A percentile compares a stretch with the other conserved stretches of the same genome.
These are phyloP conservation scores for Netelia virgata DNA, from an alignment of 2,888 invertebrate genomes.

Conservation along the genomic window DNA sequence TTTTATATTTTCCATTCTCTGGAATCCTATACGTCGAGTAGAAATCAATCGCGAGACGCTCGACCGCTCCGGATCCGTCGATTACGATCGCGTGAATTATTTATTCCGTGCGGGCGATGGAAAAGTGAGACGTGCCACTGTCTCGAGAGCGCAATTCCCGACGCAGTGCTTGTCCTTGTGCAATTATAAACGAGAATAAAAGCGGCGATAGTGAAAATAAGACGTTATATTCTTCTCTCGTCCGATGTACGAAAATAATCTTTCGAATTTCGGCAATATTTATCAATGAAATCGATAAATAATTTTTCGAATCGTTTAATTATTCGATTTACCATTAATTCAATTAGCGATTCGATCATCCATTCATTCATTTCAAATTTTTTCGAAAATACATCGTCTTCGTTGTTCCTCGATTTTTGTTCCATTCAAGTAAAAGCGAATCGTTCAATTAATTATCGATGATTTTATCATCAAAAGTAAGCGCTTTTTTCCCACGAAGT, in stretches of 20 bases:
- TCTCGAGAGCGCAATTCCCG: conserved; percentile 43
- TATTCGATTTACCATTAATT: neutral
- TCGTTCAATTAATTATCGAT: neutral
- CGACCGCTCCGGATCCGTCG: conserved; percentile 51
- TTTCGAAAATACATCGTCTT: too few species aligned
- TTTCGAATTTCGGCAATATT: neutral
- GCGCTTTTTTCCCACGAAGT: neutral
- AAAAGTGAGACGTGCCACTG: conserved; percentile 54
- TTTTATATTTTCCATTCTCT: conserved; percentile 8
- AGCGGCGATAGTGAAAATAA: conserved; percentile 15
- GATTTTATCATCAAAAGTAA: neutral
- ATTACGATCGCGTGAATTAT: conserved; percentile 72
- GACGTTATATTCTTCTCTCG: neutral
- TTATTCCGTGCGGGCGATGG: conserved; percentile 70
- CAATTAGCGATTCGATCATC: neutral
- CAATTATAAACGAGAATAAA: conserved; percentile 42
- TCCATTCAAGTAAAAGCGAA: neutral
- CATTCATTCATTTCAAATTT: too few species aligned
- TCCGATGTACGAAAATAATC: neutral
- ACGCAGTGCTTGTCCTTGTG: conserved; percentile 45
- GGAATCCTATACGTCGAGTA: conserved; percentile 38
- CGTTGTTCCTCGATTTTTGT: neutral
- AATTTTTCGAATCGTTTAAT: too few species aligned
- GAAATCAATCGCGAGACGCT: conserved; percentile 47
- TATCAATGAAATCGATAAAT: too few species aligned